These are phyloP conservation scores for Acrocyrtus sp. DNA, from an alignment of 2,888 invertebrate genomes.

Conservation along the genomic window DNA sequence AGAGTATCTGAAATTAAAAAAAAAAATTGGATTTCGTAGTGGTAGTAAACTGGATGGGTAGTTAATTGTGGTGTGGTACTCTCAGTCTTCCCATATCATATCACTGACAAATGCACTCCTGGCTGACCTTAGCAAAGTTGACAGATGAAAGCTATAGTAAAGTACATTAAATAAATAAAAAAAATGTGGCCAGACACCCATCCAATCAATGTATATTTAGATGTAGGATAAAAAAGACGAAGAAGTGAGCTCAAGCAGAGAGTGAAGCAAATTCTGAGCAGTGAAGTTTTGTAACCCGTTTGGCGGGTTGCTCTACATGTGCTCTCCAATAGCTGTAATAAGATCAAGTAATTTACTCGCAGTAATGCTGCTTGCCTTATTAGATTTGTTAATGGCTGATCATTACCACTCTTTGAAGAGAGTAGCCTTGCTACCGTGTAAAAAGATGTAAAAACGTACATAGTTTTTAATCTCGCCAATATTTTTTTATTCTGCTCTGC, in stretches of 20 bases:
- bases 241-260: background rate
- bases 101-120: background rate
- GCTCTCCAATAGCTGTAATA: background rate
- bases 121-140: conserved; percentile 6
- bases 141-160: background rate
- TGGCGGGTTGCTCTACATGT: background rate
- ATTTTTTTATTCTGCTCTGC: background rate
- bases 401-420: too few species aligned
- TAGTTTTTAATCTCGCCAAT: too few species aligned
- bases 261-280: background rate
- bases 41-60: background rate
- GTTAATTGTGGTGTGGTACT: background rate
- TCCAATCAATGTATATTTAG: too few species aligned
- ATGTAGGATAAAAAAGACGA: too few species aligned
- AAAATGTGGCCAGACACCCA: too few species aligned
- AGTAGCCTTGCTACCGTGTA: background rate
- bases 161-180: too few species aligned
- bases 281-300: background rate
- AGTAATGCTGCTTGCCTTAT: background rate
- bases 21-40: too few species aligned
- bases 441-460: too few species aligned
- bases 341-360: background rate
- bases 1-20: too few species aligned
- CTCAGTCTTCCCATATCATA: background rate
- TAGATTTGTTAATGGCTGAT: background rate